Evolutionary conservation across 2,113 vertebrate species (phyloP), one percentile per base, ranked within the genome.

Genomic region (Anser cygnoides): DNA sequence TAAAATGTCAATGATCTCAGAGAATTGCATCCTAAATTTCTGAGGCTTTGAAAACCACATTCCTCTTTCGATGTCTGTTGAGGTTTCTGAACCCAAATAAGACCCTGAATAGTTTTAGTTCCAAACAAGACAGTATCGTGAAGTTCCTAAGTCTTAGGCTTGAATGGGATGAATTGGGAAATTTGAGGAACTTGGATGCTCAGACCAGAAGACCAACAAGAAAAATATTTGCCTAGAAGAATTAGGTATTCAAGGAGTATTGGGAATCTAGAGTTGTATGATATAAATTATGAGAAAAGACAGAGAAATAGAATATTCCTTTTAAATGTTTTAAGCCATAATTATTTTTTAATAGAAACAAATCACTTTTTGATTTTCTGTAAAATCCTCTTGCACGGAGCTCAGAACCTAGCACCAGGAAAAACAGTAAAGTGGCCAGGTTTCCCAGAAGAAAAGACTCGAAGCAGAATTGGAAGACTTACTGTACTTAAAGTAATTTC

Each of bases 191-290:
- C 31, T 72, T 84, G 73, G 17, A 93, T 86, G 39, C 5, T 61
- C 49, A n/a, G 35, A 81, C 22, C 39, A 76, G 58, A 86, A 84
- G n/a, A 3, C 61, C 61, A 71, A 20, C 21, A 81, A 71, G 63
- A 90, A 87, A 95, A 77, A 77, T 59, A 82, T 22, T 95, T 90
- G 58, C 31, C 70, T 84, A 76, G 73, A 87, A 89, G 46, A 94
- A 77, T 83, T 73, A 91, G 13, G 16, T 77, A 14, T 84, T 76
- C 22, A 70, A 52, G 57, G 58, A 91, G 25, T 61, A 19, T 55
- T 62, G 43, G 35, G 26, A 95, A 83, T 87, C 13, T 3, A 0
- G 25, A 70, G 44, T 50, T 81, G 4, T 54, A 44, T 61, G 46
- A 73, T 68, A 15, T 67, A 85, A 77, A 86, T 71, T 83, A 91